Conservation (phyloP, 2,797 vertebrate species). For the Tadarida brasiliensis region DNA sequence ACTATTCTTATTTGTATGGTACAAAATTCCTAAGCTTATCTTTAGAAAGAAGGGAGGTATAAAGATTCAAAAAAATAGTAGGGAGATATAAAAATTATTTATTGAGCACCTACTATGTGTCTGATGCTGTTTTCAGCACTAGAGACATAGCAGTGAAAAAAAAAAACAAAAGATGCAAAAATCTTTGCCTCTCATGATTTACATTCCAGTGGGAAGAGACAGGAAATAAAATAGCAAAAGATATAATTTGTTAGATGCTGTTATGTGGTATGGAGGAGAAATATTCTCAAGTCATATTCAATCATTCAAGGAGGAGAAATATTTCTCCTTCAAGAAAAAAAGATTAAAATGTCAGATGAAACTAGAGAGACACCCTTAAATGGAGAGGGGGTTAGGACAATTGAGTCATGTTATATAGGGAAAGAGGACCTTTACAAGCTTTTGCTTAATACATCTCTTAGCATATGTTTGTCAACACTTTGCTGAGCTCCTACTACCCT, state of each 20-base stretch:
- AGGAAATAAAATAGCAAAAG: neutral
- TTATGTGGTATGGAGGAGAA: neutral
- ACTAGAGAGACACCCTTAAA: neutral
- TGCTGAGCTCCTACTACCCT: neutral
- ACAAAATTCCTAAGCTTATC: neutral
- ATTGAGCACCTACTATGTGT: neutral
- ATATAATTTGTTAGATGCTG: neutral
- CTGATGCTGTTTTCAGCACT: neutral
- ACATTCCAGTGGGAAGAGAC: neutral
- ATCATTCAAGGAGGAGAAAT: neutral
- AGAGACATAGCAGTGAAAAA: neutral
- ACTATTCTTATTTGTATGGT: slow-evolving; percentile 25
- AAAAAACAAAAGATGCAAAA: neutral
- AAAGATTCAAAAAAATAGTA: neutral
- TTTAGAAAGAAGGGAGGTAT: neutral
- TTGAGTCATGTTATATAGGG: neutral
- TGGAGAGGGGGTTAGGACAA: neutral
- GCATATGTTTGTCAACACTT: neutral
- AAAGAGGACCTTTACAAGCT: neutral
- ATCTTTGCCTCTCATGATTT: neutral
- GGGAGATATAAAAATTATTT: neutral
- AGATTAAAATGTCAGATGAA: slow-evolving; percentile 1
- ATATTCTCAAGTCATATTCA: slow-evolving; percentile 19
- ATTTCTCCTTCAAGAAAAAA: neutral
- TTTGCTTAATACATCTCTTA: neutral